Conservation (phyloP, 2,888 invertebrate genomes). For the Drosophila pegasa region DNA sequence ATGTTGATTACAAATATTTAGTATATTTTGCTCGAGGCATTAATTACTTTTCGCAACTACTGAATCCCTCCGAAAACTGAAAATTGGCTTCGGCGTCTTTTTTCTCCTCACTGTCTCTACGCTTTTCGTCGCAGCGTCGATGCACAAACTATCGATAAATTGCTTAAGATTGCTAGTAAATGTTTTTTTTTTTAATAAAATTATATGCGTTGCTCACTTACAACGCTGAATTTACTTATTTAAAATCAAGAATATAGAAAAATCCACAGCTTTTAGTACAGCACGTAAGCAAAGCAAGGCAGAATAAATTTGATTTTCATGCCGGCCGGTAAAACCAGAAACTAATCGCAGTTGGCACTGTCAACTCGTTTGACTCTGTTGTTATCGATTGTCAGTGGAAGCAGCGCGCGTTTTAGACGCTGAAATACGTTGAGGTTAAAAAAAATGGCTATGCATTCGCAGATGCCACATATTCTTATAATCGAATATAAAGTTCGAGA, state of each 20-base stretch:
- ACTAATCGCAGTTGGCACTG: conserved; percentile 23
- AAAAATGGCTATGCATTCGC: neutral
- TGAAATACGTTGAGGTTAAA: neutral
- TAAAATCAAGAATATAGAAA: neutral
- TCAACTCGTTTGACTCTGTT: neutral
- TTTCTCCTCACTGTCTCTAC: conserved; percentile 29
- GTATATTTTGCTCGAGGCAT: too few species aligned
- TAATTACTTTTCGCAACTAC: conserved; percentile 34
- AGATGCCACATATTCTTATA: too few species aligned
- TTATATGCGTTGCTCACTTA: neutral
- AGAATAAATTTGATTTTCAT: conserved; percentile 11
- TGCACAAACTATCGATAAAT: conserved; percentile 36
- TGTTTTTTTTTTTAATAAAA: neutral
- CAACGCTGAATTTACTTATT: neutral
- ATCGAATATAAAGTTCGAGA: too few species aligned
- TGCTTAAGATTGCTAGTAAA: neutral
- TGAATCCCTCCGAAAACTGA: conserved; percentile 41
- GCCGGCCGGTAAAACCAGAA: conserved; percentile 38
- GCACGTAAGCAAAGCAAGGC: conserved; percentile 1
- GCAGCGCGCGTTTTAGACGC: neutral
- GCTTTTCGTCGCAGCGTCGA: conserved; percentile 29
- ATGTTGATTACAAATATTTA: neutral
- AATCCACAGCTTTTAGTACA: neutral
- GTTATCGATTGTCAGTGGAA: conserved; percentile 6
- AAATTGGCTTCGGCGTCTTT: conserved; percentile 50